Percentiles rank a stretch among this genome's conserved stretches.
phyloP scores from a whole-genome alignment of 2,888 invertebrate genomes.

The Drosophila kuntzei region DNA sequence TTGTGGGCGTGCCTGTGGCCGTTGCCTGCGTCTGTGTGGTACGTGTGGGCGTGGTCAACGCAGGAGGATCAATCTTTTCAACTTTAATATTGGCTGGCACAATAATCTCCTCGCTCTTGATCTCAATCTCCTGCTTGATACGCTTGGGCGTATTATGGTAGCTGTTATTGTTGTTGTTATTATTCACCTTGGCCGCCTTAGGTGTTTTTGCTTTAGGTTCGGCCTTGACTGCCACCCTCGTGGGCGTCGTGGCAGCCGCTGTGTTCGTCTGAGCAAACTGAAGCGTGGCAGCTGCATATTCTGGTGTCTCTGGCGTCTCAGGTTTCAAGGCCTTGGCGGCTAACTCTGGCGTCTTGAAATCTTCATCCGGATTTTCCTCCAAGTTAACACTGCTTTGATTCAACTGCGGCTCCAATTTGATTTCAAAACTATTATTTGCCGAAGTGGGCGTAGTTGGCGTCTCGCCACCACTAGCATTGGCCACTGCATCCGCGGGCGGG shows the following conservation, averaged over 20 bases:
- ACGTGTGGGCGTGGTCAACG: constrained; percentile 35
- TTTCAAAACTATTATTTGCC: constrained; percentile 76
- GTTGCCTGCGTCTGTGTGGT: constrained; percentile 25
- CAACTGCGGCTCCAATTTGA: constrained; percentile 74
- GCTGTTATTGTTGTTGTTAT: constrained; percentile 66
- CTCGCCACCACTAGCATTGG: constrained; percentile 50
- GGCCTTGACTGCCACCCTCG: constrained; percentile 13
- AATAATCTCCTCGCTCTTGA: constrained; percentile 83
- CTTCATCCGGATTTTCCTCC: constrained; percentile 69
- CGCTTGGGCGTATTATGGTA: constrained; percentile 78
- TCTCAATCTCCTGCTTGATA: constrained; percentile 84
- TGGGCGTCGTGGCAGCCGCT: constrained; percentile 11
- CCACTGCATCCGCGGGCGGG: constrained; percentile 60
- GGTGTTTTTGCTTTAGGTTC: constrained; percentile 15
- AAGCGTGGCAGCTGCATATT: constrained; percentile 92
- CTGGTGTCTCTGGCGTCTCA: constrained; percentile 91
- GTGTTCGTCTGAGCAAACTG: constrained; percentile 87
- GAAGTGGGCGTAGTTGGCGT: constrained; percentile 83
- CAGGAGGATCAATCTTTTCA: constrained; percentile 78
- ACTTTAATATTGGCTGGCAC: constrained; percentile 82
- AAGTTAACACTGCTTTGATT: constrained; percentile 66
- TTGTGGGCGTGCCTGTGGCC: constrained; percentile 13
- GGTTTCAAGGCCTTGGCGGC: constrained; percentile 79
- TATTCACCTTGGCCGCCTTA: constrained; percentile 53
- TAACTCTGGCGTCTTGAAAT: constrained; percentile 55